Evolutionary conservation across 1,140 invertebrate species (phyloP), one percentile per base, ranked within the genome.

Genomic region (Zaprionus ornatus): DNA sequence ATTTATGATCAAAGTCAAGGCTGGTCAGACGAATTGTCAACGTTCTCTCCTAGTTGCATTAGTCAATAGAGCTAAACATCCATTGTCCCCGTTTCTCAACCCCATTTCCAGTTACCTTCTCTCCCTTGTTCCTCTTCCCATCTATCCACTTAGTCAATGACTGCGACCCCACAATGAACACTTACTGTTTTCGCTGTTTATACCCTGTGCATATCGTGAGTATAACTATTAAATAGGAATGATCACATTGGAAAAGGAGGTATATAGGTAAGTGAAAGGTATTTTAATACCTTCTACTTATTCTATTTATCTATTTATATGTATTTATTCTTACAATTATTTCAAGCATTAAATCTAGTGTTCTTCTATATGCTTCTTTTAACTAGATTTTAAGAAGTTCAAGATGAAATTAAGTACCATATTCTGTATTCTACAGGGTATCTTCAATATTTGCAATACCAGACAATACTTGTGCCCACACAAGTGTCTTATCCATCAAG

Each of bases 1-100:
- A 85, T 79, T 78, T 81, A 81, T 79, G 78, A 65, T 65, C 27
- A 85, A 75, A 69, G 82, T 81, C 82, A 85, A 81, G 82, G 74
- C 62, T 72, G 55, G 23, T 54, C 66, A 62, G 54, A 59, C 40
- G 65, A 60, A 71, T 71, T 76, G 61, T n/a, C 29, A 40, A 62
- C 32, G 7, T 37, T 40, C 57, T 48, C 40, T 12, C 23, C 9
- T 35, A 52, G 54, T 62, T 50, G 57, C 15, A 5, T 74, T 74
- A 74, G 71, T 74, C 27, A 74, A 74, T 62, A 50, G 29, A 69
- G 68, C 71, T 68, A 74, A 56, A n/a, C 55, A 54, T n/a, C 19
- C 54, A 42, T 13, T 4, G 13, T 4, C 4, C 15, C n/a, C 13
- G 2, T 13, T 13, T 4, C 52, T 2, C 21, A 55, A 17, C 15